These are phyloP conservation scores for Sorex maritimensis DNA, from an alignment of 2,797 vertebrate species.

Conservation along the genomic window DNA sequence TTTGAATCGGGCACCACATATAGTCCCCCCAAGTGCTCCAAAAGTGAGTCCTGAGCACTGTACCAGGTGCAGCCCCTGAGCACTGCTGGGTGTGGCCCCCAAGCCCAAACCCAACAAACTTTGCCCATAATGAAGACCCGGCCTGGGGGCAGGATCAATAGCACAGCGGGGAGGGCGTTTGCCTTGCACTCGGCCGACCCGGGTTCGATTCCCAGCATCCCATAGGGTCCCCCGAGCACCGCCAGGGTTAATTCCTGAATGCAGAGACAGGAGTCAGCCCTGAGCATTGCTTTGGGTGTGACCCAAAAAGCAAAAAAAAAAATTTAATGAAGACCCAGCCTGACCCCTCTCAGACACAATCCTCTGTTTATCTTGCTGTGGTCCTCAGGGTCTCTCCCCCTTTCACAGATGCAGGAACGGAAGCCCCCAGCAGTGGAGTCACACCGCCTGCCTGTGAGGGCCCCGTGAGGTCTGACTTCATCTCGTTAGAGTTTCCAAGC, in stretches of 20 bases:
- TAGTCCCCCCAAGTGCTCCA: not conserved
- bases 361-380: not conserved
- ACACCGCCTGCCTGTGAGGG: not conserved
- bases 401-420: not conserved
- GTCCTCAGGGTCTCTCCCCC: not conserved
- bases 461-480: conserved; percentile 46
- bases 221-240: too few species aligned
- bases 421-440: conserved; percentile 43
- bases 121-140: not conserved
- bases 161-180: too few species aligned
- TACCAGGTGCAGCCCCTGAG: too few species aligned
- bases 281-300: too few species aligned
- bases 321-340: not conserved
- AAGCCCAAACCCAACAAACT: not conserved
- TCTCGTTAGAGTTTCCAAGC: conserved; percentile 29
- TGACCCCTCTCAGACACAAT: too few species aligned
- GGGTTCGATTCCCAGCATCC: too few species aligned
- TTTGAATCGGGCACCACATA: too few species aligned
- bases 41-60: not conserved
- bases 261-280: too few species aligned
- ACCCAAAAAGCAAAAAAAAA: conserved; percentile 8
- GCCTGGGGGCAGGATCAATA: too few species aligned
- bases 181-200: too few species aligned
- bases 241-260: too few species aligned
- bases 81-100: too few species aligned